Evolutionary conservation across 2,888 invertebrate species (phyloP).

Genomic region (Lochmaea crataegi): DNA sequence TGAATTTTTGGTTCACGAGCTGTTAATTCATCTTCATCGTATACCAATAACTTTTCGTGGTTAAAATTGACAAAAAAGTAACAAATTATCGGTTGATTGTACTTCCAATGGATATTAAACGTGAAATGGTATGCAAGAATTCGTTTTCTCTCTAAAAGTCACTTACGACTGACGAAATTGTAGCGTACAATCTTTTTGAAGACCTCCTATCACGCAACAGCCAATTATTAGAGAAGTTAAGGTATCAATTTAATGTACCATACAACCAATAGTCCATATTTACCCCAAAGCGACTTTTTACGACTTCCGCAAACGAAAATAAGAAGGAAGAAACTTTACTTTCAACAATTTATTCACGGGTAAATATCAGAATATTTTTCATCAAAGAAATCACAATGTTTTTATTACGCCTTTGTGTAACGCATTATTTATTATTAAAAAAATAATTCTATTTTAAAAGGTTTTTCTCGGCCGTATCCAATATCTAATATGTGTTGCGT

Average conservation of each 20-base stretch:
- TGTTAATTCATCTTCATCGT: too few relatives aligned
- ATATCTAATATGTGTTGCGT: not conserved
- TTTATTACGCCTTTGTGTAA: not conserved
- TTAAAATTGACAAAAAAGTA: too few relatives aligned
- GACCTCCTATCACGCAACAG: constrained; percentile 1
- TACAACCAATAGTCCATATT: constrained; percentile 6
- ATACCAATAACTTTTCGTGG: too few relatives aligned
- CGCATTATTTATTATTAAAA: not conserved
- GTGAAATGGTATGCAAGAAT: not conserved
- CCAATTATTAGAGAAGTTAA: not conserved
- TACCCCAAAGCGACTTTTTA: not conserved
- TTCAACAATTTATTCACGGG: not conserved
- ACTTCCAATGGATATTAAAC: not conserved
- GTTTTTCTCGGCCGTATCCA: not conserved
- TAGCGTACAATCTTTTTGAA: constrained; percentile 4
- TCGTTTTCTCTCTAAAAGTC: not conserved
- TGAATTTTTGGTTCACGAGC: not conserved
- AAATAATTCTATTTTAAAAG: not conserved
- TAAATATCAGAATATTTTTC: not conserved
- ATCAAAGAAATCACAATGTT: too few relatives aligned
- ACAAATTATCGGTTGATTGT: not conserved
- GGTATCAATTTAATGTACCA: not conserved
- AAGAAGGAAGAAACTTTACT: not conserved
- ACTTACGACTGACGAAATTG: constrained; percentile 4
- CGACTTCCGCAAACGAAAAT: not conserved